A percentile compares a stretch with the other conserved stretches of the same genome.
Conservation (phyloP, 2,888 invertebrate species). For the Drosophila vallismaia region DNA sequence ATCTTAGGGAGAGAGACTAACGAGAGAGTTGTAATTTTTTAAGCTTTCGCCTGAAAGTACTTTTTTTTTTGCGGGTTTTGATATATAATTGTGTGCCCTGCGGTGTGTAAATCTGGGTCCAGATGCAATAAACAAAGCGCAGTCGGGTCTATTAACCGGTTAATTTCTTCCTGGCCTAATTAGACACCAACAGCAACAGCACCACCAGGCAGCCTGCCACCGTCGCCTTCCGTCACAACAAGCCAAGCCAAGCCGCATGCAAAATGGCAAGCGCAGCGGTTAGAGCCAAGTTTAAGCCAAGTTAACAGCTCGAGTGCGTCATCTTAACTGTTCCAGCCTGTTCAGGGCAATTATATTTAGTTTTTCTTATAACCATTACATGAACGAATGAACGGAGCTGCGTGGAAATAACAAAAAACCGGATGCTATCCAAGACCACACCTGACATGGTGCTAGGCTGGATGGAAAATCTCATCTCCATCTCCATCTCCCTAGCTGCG, state of each 20-base stretch:
- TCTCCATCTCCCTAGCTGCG: conserved; percentile 5
- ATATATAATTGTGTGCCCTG: background rate
- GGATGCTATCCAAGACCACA: conserved; percentile 20
- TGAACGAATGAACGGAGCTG: conserved; percentile 19
- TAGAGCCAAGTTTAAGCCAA: conserved; percentile 22
- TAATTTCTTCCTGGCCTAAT: conserved; percentile 74
- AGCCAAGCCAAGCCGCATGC: conserved; percentile 25
- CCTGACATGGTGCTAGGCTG: conserved; percentile 1
- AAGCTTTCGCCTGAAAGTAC: too few relatives aligned
- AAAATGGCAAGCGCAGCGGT: conserved; percentile 31
- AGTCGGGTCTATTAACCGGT: conserved; percentile 56
- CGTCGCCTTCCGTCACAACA: conserved; percentile 21
- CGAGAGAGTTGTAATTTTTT: background rate
- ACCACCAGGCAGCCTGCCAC: too few relatives aligned
- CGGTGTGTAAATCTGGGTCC: conserved; percentile 3
- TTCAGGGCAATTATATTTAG: conserved; percentile 25
- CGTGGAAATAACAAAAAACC: conserved; percentile 7
- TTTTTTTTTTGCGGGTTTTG: background rate
- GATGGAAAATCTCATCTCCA: conserved; percentile 15
- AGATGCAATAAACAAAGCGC: conserved; percentile 50
- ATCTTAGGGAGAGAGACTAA: background rate
- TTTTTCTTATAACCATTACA: conserved; percentile 29
- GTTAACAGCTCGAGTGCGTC: conserved; percentile 32
- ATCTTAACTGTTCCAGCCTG: conserved; percentile 36
- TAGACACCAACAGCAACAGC: conserved; percentile 32